Conservation (phyloP, 2,888 invertebrate genomes). For the Drosophila incognita region DNA sequence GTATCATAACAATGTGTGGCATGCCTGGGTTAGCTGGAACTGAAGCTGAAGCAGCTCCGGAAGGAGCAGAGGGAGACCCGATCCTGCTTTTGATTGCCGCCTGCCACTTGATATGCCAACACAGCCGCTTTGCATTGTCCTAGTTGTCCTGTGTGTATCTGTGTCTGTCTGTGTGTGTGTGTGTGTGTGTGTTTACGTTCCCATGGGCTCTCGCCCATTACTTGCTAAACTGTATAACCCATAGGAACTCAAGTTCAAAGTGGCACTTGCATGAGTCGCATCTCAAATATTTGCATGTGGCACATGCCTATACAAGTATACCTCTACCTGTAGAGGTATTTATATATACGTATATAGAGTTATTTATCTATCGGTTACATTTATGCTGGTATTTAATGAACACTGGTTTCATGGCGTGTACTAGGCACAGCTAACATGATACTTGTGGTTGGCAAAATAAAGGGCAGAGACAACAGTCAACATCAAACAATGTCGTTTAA, state of each 20-base stretch:
- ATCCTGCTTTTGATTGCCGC: conserved; percentile 61
- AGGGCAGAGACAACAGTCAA: conserved; percentile 14
- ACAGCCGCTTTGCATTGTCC: conserved; percentile 32
- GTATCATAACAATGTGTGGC: conserved; percentile 54
- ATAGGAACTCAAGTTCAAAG: conserved; percentile 48
- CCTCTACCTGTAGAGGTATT: neutral
- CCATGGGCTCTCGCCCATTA: conserved; percentile 56
- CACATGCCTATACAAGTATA: neutral
- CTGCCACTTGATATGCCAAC: conserved; percentile 60
- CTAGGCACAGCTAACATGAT: neutral
- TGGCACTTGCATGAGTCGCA: conserved; percentile 18
- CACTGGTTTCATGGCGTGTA: conserved; percentile 19
- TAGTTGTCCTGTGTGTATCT: neutral
- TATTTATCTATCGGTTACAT: conserved; percentile 49
- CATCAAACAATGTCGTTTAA: neutral
- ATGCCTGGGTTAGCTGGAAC: conserved; percentile 31
- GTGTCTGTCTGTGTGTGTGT: conserved; percentile 23
- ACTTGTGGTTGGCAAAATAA: conserved; percentile 3
- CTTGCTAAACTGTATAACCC: conserved; percentile 43
- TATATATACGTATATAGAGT: conserved; percentile 7
- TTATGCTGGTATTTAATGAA: conserved; percentile 13
- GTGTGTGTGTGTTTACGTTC: conserved; percentile 25
- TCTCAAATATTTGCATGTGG: conserved; percentile 42
- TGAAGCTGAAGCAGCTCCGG: conserved; percentile 6
- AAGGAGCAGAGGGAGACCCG: conserved; percentile 4